phyloP scores from a whole-genome alignment of 2,888 invertebrate species.

The Heliconius hortense region DNA sequence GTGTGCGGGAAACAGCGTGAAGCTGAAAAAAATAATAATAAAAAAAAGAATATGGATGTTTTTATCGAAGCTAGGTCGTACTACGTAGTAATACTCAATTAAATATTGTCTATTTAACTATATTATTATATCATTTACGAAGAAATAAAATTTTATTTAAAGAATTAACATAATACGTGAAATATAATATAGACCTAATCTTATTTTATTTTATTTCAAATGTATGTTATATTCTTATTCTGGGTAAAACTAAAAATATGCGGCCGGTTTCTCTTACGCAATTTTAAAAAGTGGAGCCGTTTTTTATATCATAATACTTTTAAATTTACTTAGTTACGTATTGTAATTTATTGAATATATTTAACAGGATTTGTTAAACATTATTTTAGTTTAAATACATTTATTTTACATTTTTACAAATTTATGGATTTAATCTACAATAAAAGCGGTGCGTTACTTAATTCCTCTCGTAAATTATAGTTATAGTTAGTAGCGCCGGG shows the following conservation, averaged over 20 bases:
- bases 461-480: background rate
- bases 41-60: no score
- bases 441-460: background rate
- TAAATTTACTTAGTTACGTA: background rate
- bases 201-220: background rate
- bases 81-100: no score
- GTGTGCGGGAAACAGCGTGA: no score
- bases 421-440: background rate
- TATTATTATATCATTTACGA: no score
- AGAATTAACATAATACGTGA: background rate
- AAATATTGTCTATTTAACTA: no score
- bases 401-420: no score
- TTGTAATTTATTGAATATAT: background rate
- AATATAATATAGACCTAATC: background rate
- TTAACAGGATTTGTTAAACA: background rate
- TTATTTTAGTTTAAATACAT: background rate
- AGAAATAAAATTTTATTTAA: no score
- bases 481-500: no score
- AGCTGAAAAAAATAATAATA: no score
- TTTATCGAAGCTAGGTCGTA: no score
- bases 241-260: background rate
- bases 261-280: slow-evolving; percentile 1
- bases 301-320: background rate
- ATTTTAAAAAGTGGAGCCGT: background rate
- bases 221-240: background rate